phyloP scores from a whole-genome alignment of 2,888 invertebrate genomes.

The Idaea straminata region DNA sequence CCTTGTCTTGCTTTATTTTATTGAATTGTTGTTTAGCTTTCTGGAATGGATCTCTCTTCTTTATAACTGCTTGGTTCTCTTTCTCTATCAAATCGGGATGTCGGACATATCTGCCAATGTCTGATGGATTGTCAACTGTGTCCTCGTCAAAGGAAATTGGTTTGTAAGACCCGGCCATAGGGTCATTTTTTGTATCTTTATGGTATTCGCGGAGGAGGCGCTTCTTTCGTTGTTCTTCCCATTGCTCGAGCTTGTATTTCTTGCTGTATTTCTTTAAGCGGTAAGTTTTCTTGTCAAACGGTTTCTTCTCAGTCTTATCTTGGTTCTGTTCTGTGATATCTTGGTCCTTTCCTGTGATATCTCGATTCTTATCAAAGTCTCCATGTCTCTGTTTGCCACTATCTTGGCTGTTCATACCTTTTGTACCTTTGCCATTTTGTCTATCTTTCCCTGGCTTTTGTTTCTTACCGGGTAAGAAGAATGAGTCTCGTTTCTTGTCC shows the following conservation, averaged over 20 bases:
- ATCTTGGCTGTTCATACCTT: slow-evolving; percentile 22
- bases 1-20: slow-evolving; percentile 78
- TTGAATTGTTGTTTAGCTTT: slow-evolving; percentile 79
- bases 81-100: slow-evolving; percentile 66
- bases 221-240: slow-evolving; percentile 83
- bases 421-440: slow-evolving; percentile 17
- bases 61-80: slow-evolving; percentile 32
- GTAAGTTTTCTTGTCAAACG: slow-evolving; percentile 85
- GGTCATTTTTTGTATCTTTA: slow-evolving; percentile 76
- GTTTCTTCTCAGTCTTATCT: slow-evolving; percentile 66
- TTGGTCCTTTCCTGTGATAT: slow-evolving; percentile 22
- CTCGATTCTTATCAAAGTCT: slow-evolving; percentile 52
- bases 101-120: slow-evolving; percentile 60
- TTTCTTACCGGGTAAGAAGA: slow-evolving; percentile 57
- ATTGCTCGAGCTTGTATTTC: slow-evolving; percentile 84
- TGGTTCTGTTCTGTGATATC: slow-evolving; percentile 2
- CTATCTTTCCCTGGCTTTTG: slow-evolving; percentile 23
- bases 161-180: slow-evolving; percentile 63
- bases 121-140: slow-evolving; percentile 42
- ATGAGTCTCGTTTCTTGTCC: slow-evolving; percentile 61
- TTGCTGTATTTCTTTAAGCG: slow-evolving; percentile 85
- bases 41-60: slow-evolving; percentile 63
- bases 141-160: slow-evolving; percentile 76
- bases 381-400: slow-evolving; percentile 42
- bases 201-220: slow-evolving; percentile 77